phyloP scores from a whole-genome alignment of 2,113 vertebrate species.

The Hyla sarda region DNA sequence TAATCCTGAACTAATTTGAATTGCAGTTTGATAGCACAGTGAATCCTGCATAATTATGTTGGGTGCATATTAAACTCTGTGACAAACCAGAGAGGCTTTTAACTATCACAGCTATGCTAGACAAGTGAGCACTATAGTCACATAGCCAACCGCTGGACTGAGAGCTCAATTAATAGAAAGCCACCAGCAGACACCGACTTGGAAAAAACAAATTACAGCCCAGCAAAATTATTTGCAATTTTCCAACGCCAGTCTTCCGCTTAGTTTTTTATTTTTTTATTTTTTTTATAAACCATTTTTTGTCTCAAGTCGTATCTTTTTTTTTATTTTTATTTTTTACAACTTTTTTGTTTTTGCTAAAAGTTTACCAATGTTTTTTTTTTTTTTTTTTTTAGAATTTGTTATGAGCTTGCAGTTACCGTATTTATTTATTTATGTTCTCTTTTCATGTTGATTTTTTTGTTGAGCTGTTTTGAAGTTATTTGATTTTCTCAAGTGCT shows the following conservation, averaged over 20 bases:
- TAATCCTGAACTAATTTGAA: slow-evolving; percentile 99
- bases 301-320: background rate
- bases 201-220: slow-evolving; percentile 59
- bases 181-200: slow-evolving; percentile 73
- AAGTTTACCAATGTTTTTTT: background rate
- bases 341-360: no score
- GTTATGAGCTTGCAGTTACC: background rate
- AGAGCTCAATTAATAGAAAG: slow-evolving; percentile 88
- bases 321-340: background rate
- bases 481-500: background rate
- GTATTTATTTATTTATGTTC: background rate
- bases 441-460: background rate
- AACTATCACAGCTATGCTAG: slow-evolving; percentile 90
- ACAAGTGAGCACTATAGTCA: slow-evolving; percentile 81
- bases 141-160: slow-evolving; percentile 78
- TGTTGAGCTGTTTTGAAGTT: background rate
- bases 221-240: slow-evolving; percentile 68
- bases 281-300: background rate
- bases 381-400: background rate
- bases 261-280: slow-evolving; percentile 64
- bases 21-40: slow-evolving; percentile 99
- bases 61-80: slow-evolving; percentile 99
- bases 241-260: slow-evolving; percentile 64
- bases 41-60: slow-evolving; percentile 99
- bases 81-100: slow-evolving; percentile 99